phyloP scores from a whole-genome alignment of 2,113 vertebrate genomes.

The Theristicus caerulescens region DNA sequence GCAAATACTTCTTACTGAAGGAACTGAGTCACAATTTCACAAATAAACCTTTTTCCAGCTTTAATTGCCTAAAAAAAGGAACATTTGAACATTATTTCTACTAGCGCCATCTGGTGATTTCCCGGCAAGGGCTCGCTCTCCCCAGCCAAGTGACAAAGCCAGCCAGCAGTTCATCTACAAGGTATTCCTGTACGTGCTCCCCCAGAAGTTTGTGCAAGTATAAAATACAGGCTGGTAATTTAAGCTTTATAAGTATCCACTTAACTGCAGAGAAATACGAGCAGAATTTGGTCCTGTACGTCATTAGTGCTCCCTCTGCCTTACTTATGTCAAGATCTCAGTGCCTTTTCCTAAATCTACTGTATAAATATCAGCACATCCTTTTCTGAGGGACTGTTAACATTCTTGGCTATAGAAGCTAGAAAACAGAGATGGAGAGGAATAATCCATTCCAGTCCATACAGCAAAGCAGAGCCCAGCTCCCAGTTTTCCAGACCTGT shows the following conservation, averaged over 20 bases:
- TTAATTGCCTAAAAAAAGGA: background rate
- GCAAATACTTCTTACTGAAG: conserved; percentile 26
- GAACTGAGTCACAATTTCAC: conserved; percentile 40
- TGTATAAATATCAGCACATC: background rate
- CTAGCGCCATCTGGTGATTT: conserved; percentile 54
- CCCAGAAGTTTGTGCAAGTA: background rate
- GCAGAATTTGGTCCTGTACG: background rate
- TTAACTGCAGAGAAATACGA: background rate
- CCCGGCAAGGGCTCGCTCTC: background rate
- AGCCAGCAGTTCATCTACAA: background rate
- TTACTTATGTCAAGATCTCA: background rate
- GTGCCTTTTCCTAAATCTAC: background rate
- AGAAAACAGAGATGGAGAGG: background rate
- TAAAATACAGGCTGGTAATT: background rate
- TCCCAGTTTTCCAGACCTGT: background rate
- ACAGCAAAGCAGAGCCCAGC: background rate
- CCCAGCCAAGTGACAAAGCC: background rate
- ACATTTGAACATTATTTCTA: background rate
- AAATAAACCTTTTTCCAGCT: conserved; percentile 25
- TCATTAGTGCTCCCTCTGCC: background rate
- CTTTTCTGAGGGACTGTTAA: background rate
- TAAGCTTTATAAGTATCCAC: background rate
- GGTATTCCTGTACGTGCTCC: background rate
- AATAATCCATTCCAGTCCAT: background rate
- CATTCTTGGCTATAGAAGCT: background rate